A percentile compares a stretch with the other conserved stretches of the same genome.
Evolutionary conservation across 2,113 vertebrate species (phyloP).

Genomic region (Macrotis lagotis): DNA sequence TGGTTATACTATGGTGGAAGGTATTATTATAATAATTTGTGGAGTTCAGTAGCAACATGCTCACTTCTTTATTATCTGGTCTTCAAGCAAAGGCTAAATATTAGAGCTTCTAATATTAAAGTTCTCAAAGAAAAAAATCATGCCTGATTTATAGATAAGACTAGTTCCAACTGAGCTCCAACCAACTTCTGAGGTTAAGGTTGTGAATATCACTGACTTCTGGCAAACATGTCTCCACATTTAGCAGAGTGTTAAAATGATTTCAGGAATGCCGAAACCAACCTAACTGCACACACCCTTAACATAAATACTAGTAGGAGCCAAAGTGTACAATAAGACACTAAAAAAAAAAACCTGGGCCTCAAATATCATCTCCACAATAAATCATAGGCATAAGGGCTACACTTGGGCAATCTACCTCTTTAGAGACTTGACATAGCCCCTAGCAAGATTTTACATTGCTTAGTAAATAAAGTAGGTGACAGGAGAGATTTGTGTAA

Average conservation of each 20-base stretch:
- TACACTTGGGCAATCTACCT: background rate
- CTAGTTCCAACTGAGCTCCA: conserved; percentile 43
- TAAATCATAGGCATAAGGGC: conserved; percentile 8
- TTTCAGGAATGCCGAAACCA: conserved; percentile 13
- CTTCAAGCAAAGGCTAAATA: conserved; percentile 13
- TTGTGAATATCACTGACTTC: conserved; percentile 15
- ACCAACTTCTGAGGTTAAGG: conserved; percentile 28
- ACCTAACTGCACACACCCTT: conserved; percentile 19
- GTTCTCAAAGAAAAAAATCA: conserved; percentile 45
- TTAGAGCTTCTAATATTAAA: conserved; percentile 54
- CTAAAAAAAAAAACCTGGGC: conserved; percentile 6
- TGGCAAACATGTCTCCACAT: conserved; percentile 17
- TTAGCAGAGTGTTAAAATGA: conserved; percentile 48
- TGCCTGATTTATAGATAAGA: conserved; percentile 55
- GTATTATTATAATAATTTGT: conserved; percentile 59
- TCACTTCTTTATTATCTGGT: conserved; percentile 24
- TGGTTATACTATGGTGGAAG: conserved; percentile 37
- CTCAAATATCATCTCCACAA: conserved; percentile 4
- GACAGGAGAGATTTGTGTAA: conserved; percentile 56
- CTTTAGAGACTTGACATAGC: conserved; percentile 38
- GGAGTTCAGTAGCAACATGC: conserved; percentile 13
- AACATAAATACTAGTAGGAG: conserved; percentile 43
- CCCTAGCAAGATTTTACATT: conserved; percentile 49
- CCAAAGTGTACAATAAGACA: conserved; percentile 46
- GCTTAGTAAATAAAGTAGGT: conserved; percentile 41